phyloP scores from a whole-genome alignment of 2,888 invertebrate species.

The Metallyticus violacea region DNA sequence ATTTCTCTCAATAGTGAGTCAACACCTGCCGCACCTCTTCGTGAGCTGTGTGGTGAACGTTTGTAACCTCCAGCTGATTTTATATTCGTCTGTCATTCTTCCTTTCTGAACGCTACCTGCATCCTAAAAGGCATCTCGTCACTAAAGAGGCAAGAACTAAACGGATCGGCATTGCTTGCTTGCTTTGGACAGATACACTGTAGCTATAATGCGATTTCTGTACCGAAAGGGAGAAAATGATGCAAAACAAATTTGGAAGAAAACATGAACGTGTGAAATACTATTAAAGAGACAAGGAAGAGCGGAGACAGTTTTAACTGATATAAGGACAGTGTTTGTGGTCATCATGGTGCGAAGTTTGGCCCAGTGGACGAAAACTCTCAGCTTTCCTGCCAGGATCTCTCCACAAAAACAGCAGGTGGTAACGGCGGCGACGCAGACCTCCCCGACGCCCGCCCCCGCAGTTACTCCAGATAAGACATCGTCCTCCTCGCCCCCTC shows the following conservation, averaged over 20 bases:
- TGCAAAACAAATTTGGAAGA: no score
- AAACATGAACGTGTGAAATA: no score
- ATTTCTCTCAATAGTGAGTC: background rate
- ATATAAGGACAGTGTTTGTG: background rate
- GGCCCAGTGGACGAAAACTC: slow-evolving; percentile 87
- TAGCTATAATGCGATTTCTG: no score
- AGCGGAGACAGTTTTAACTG: background rate
- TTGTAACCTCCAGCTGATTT: background rate
- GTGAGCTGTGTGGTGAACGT: background rate
- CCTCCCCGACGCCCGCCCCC: slow-evolving; percentile 55
- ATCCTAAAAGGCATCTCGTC: background rate
- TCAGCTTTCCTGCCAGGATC: slow-evolving; percentile 83
- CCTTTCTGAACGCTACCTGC: background rate
- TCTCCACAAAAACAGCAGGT: slow-evolving; percentile 66
- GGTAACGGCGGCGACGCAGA: slow-evolving; percentile 55
- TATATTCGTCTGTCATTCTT: background rate
- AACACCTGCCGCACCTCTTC: background rate
- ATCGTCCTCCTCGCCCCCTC: background rate
- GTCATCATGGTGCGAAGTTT: slow-evolving; percentile 78
- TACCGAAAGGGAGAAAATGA: no score
- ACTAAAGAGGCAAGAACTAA: no score
- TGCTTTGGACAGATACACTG: no score
- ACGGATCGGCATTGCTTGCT: no score
- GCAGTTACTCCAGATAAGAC: background rate
- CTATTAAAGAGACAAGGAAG: no score